A percentile compares a stretch with the other conserved stretches of the same genome.
These are phyloP conservation scores for Chionis minor DNA, from an alignment of 2,113 vertebrate species.

Conservation along the genomic window DNA sequence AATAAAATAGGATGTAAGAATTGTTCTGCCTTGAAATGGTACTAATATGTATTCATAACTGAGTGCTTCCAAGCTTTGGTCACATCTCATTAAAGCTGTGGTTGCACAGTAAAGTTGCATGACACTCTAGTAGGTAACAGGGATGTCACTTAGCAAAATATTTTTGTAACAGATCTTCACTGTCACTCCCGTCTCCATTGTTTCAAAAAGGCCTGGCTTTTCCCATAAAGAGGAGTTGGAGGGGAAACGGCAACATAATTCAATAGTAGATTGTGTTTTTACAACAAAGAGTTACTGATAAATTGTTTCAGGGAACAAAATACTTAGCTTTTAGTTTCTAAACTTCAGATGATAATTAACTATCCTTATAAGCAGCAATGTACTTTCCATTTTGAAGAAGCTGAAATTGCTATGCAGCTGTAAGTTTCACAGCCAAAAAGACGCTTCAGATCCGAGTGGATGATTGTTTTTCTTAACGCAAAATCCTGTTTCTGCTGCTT, in stretches of 20 bases:
- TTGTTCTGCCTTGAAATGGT: neutral
- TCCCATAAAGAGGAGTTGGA: neutral
- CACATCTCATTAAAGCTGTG: neutral
- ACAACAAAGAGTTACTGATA: neutral
- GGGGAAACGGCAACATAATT: neutral
- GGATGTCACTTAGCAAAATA: neutral
- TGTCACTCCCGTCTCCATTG: neutral
- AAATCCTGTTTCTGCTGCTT: neutral
- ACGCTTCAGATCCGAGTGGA: neutral
- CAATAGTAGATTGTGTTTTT: neutral
- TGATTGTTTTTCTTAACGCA: neutral
- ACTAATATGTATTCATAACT: neutral
- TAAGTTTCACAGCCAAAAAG: neutral
- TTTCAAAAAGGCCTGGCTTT: neutral
- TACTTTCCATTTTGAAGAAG: neutral
- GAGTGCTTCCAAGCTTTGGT: neutral
- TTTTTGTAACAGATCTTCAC: neutral
- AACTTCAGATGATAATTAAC: neutral
- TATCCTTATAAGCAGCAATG: neutral
- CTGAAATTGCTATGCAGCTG: neutral
- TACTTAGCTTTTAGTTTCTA: neutral
- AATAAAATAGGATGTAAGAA: neutral
- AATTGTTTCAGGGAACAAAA: neutral
- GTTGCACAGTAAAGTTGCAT: neutral
- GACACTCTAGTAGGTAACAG: neutral